Conservation (phyloP, 2,888 invertebrate species). For the Blera fallax region DNA sequence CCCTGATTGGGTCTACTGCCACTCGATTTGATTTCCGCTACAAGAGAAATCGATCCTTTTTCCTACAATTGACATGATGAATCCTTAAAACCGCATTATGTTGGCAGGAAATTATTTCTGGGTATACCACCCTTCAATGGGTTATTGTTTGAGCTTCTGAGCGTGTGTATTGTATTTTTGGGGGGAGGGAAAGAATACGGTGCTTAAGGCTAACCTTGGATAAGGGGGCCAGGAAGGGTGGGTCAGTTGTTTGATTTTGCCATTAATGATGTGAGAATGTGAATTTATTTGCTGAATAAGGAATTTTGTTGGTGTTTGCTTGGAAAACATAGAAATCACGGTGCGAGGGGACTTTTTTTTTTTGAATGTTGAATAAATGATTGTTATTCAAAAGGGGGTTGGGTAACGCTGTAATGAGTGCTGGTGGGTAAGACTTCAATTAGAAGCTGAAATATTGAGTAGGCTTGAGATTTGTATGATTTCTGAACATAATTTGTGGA, state of each 20-base stretch:
- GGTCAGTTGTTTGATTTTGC: conserved; percentile 45
- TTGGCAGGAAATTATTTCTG: conserved; percentile 56
- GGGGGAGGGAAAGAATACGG: neutral
- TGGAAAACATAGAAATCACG: neutral
- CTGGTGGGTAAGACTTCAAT: neutral
- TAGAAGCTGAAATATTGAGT: neutral
- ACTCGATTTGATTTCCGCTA: conserved; percentile 45
- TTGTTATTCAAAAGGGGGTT: neutral
- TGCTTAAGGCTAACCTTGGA: neutral
- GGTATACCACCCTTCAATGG: conserved; percentile 17
- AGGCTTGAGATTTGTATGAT: neutral
- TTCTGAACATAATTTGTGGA: neutral
- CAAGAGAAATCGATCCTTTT: conserved; percentile 40
- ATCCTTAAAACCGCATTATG: conserved; percentile 54
- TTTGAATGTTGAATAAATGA: conserved; percentile 4
- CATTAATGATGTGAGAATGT: conserved; percentile 38
- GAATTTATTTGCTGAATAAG: conserved; percentile 51
- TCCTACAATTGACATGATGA: conserved; percentile 37
- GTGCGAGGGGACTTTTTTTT: neutral
- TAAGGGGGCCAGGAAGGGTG: neutral
- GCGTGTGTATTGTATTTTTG: neutral
- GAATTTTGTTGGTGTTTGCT: conserved; percentile 36
- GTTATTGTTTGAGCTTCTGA: conserved; percentile 19
- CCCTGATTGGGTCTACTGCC: conserved; percentile 17
- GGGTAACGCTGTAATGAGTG: neutral